phyloP scores from a whole-genome alignment of 1,140 invertebrate genomes.

The Trichonephila clavata region DNA sequence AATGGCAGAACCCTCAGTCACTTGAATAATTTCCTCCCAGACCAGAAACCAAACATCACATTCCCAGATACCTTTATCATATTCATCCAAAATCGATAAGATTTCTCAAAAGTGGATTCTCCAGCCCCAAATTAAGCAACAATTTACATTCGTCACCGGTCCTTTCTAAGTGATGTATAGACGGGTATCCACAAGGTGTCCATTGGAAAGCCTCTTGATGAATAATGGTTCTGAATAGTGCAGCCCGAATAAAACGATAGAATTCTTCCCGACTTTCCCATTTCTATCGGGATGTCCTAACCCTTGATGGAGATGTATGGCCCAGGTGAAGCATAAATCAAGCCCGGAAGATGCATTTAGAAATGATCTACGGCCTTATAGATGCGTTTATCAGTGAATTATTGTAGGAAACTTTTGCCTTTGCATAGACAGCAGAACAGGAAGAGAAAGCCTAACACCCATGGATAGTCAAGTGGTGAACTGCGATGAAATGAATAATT shows the following conservation, averaged over 20 bases:
- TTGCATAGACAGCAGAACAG: neutral
- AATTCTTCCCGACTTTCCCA: neutral
- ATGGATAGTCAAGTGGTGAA: neutral
- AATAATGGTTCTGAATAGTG: neutral
- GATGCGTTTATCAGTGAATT: conserved; percentile 42
- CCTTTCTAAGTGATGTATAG: neutral
- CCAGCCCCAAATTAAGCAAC: neutral
- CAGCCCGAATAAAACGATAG: conserved; percentile 1
- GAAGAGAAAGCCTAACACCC: neutral
- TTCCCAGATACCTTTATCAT: neutral
- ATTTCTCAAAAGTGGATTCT: neutral
- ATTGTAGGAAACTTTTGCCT: conserved; percentile 5
- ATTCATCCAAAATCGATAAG: neutral
- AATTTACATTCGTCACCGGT: neutral
- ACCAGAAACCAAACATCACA: too few relatives aligned
- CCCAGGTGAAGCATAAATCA: conserved; percentile 26
- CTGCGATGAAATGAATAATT: conserved; percentile 36
- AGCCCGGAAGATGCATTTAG: neutral
- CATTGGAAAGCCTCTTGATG: neutral
- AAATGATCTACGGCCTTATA: conserved; percentile 14
- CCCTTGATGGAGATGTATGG: conserved; percentile 39
- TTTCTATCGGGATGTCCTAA: conserved; percentile 2
- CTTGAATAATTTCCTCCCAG: too few relatives aligned
- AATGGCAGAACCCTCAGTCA: too few relatives aligned
- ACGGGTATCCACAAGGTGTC: neutral